Base-by-base conservation (phyloP, 2,797 vertebrate species). In the Rhinatrema bivittatum region DNA sequence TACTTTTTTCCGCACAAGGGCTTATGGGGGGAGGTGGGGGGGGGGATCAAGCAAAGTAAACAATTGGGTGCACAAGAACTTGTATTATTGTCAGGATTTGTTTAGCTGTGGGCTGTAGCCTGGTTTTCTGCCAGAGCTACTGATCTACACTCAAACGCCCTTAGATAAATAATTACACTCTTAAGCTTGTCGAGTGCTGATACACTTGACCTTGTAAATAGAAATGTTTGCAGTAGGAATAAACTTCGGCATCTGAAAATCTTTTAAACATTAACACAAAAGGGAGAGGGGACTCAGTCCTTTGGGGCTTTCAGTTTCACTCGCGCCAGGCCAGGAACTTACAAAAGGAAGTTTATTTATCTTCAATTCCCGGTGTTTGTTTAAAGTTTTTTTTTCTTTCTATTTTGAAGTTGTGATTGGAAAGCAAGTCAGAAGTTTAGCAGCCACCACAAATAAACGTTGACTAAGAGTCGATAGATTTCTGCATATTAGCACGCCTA, bases 201-300 rank as follows among this genome's bases (percentile, higher is more conserved):
- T 74, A 81, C 85, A 86, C 84, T 88, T 90, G 84, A 90, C 86
- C 80, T 83, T 89, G 74, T 83, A 84, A 86, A 87, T 82, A 84
- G 72, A 76, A 81, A 76, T 87, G 83, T 91, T 91, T 91, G 85
- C 72, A 60, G 62, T 85, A 84, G 73, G 78, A 85, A 82, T 88
- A 78, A 87, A 86, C 80, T 79, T 72, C 70, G 39, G 76, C 84
- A 78, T 84, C 86, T 79, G 78, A 85, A 85, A 85, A 83, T 86
- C 82, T 84, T 87, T 87, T 82, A 87, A 88, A 87, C 79, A 79
- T 82, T 80, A 82, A 82, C 79, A 86, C 87, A 89, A 89, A 87
- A 82, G 82, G 83, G 68, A 80, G n/a, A n/a, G 29, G 29, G 39
- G 39, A 65, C 77, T 83, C 60, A 57, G 70, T 81, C 70, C 79